Percentiles rank a stretch among this genome's conserved stretches.
These are phyloP conservation scores for Lycaena phlaeas DNA, from an alignment of 2,888 invertebrate genomes.

Conservation along the genomic window DNA sequence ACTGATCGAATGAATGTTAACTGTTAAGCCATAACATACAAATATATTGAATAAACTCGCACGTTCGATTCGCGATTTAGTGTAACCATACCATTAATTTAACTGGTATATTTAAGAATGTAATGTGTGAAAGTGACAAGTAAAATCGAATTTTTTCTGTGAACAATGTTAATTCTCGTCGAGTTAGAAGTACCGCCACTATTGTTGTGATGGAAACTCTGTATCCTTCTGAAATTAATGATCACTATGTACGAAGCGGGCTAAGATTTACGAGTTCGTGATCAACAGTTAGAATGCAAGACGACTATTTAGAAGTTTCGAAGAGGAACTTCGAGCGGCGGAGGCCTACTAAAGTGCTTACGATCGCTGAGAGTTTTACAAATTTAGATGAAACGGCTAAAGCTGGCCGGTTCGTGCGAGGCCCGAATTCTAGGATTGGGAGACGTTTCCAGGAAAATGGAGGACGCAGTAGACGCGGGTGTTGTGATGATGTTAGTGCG, in stretches of 20 bases:
- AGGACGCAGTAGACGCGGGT: constrained; percentile 49
- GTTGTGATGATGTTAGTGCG: constrained; percentile 61
- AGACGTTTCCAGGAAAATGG: constrained; percentile 42
- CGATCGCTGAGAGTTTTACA: constrained; percentile 69
- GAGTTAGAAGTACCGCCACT: constrained; percentile 53
- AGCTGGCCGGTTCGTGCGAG: constrained; percentile 57
- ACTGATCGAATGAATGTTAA: constrained; percentile 45
- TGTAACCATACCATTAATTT: constrained; percentile 27
- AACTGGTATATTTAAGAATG: constrained; percentile 38
- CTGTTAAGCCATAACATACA: constrained; percentile 35
- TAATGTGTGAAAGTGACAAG: constrained; percentile 64
- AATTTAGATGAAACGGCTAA: constrained; percentile 66
- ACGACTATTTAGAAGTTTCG: constrained; percentile 51
- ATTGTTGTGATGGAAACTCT: constrained; percentile 35
- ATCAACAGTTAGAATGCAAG: constrained; percentile 65
- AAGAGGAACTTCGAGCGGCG: constrained; percentile 61
- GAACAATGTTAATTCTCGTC: constrained; percentile 51
- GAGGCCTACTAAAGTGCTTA: constrained; percentile 65
- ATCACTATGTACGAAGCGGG: constrained; percentile 65
- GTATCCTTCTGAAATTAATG: constrained; percentile 38
- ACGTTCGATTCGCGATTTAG: constrained; percentile 10
- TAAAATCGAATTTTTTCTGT: constrained; percentile 48
- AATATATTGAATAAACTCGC: constrained; percentile 32
- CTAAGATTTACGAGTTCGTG: constrained; percentile 36
- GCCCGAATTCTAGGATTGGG: constrained; percentile 56